phyloP scores from a whole-genome alignment of 2,113 vertebrate species.

The Ginglymostoma cirratum region DNA sequence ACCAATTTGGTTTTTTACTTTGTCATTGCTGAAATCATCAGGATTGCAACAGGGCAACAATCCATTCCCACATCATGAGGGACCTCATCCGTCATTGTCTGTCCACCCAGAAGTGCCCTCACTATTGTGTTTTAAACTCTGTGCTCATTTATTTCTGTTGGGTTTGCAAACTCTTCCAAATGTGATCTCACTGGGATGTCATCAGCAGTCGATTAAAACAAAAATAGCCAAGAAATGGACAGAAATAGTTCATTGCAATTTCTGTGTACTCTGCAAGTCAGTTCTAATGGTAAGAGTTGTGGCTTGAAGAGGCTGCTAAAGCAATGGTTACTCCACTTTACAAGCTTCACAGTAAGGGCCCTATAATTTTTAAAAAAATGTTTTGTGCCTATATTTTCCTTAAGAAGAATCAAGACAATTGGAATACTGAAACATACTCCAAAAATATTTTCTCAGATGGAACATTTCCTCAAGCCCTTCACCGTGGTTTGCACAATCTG shows the following conservation, averaged over 20 bases:
- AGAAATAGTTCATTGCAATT: neutral
- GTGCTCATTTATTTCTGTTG: neutral
- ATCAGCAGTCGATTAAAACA: neutral
- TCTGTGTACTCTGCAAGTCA: neutral
- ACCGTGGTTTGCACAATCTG: neutral
- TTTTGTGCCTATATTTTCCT: neutral
- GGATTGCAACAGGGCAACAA: neutral
- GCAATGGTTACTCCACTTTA: neutral
- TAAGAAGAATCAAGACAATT: neutral
- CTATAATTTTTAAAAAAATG: neutral
- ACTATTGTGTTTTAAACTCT: neutral
- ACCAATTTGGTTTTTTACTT: neutral
- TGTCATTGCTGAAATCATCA: too few species aligned
- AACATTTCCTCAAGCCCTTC: neutral
- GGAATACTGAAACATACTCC: neutral
- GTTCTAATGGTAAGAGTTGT: neutral
- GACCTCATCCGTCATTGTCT: neutral
- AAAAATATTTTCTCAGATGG: neutral
- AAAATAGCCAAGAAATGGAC: constrained; percentile 15
- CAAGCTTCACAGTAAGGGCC: neutral
- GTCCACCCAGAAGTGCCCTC: neutral
- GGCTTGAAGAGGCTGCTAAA: too few species aligned
- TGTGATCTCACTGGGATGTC: constrained; percentile 8
- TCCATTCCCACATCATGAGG: neutral
- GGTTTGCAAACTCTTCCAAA: neutral